Base-by-base conservation (phyloP, 2,113 vertebrate species). In the Cyprinodon brontotheroides region DNA sequence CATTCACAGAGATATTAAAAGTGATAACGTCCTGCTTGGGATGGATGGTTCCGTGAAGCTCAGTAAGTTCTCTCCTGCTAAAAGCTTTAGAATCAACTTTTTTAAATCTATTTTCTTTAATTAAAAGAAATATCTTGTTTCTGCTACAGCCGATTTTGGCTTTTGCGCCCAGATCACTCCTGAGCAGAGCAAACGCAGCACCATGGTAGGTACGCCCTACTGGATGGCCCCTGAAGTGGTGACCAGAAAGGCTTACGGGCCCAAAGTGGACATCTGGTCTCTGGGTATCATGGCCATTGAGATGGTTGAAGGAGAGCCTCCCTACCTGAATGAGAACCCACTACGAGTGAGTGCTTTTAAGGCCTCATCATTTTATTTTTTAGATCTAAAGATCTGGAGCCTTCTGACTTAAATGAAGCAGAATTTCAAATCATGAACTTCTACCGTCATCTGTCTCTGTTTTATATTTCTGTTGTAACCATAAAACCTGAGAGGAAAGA, bases 141-240 rank as follows among this genome's bases (percentile, higher is more conserved):
- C 9, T 11, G 53, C 81, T 0, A 61, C 87, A 99, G 98, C 98
- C 14, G 98, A 99, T 89, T 99, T 99, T 83, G 98, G 98, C 78
- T 99, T 99, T 93, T 99, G 98, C 76, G 98, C 98, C 74, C 98
- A 99, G 94, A 99, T 99, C 89, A 99, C 98, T 75, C 98, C 98
- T 2, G 98, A 99, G 85, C 98, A 99, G 91, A 99, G 95, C 90
- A 99, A 99, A 82, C 95, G 98, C 82, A 99, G 98, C 92, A 99
- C 98, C 77, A 99, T 99, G 98, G 98, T 99, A 48, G 98, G 98
- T 4, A 99, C 98, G 0, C 98, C 98, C 0, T 99, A 99, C 90
- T 99, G 98, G 97, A 99, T 99, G 98, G 98, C 98, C 64, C 98
- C 97, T 0, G 98, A 99, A 80, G 98, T 99, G 67, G 98, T 99